Evolutionary conservation across 2,113 vertebrate genomes (phyloP).

Genomic region (Sitta europaea): DNA sequence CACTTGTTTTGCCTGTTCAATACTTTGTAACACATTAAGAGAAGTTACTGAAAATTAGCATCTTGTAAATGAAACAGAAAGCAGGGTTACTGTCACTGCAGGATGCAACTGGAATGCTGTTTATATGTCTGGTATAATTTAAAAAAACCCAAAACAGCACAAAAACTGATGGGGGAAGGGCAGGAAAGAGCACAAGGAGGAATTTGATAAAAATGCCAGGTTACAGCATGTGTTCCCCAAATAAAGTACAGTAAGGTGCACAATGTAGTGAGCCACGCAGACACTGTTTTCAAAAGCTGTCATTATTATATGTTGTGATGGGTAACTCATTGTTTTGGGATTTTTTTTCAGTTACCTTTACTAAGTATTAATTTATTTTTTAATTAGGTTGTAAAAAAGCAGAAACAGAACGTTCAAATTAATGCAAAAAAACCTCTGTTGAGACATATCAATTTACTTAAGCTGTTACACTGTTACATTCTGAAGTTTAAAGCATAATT

Average conservation of each 20-base stretch:
- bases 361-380: background rate
- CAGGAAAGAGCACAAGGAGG: background rate
- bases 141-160: background rate
- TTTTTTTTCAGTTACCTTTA: background rate
- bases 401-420: background rate
- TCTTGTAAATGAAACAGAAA: background rate
- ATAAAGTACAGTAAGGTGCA: background rate
- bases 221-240: background rate
- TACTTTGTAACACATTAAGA: background rate
- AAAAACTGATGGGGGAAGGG: background rate
- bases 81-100: background rate
- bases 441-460: background rate
- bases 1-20: background rate
- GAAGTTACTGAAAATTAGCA: background rate
- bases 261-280: background rate
- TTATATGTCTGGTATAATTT: background rate
- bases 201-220: background rate
- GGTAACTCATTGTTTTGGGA: background rate
- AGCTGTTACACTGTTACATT: background rate
- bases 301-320: background rate
- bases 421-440: background rate
- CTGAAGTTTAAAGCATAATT: background rate
- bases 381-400: background rate
- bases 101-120: background rate
- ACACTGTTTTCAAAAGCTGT: background rate